Evolutionary conservation across 2,888 invertebrate genomes (phyloP).

Genomic region (Leptothorax acervorum): DNA sequence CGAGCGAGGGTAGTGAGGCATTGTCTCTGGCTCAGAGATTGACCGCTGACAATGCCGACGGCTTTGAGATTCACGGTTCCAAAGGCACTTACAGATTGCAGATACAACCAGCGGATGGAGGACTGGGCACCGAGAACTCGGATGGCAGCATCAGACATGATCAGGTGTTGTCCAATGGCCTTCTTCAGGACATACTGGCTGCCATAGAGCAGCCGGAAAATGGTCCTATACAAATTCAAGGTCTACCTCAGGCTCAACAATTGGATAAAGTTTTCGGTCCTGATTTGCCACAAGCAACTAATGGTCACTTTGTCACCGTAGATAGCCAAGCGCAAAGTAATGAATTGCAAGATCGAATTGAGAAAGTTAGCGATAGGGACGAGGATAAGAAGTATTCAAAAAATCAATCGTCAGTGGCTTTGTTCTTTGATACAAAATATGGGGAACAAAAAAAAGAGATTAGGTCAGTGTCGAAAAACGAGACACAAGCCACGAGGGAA

Average conservation of each 20-base stretch:
- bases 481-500: constrained; percentile 48
- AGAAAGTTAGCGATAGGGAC: constrained; percentile 56
- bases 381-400: constrained; percentile 59
- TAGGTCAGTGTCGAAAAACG: constrained; percentile 70
- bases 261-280: constrained; percentile 72
- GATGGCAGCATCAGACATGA: constrained; percentile 89
- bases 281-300: constrained; percentile 69
- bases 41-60: constrained; percentile 76
- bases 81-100: constrained; percentile 91
- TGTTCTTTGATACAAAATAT: constrained; percentile 80
- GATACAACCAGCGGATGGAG: constrained; percentile 90
- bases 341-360: constrained; percentile 23
- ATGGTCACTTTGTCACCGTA: constrained; percentile 64
- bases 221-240: constrained; percentile 78
- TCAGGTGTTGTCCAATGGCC: constrained; percentile 92
- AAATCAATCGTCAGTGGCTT: constrained; percentile 76
- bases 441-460: constrained; percentile 75
- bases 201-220: constrained; percentile 91
- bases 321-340: constrained; percentile 37
- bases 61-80: constrained; percentile 86
- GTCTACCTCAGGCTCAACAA: constrained; percentile 73
- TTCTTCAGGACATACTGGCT: constrained; percentile 92
- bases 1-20: constrained; percentile 79
- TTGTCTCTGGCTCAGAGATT: constrained; percentile 79
- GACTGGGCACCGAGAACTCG: constrained; percentile 85